Base-by-base conservation (phyloP, 1,140 invertebrate species). In the Theocolax elegans region DNA sequence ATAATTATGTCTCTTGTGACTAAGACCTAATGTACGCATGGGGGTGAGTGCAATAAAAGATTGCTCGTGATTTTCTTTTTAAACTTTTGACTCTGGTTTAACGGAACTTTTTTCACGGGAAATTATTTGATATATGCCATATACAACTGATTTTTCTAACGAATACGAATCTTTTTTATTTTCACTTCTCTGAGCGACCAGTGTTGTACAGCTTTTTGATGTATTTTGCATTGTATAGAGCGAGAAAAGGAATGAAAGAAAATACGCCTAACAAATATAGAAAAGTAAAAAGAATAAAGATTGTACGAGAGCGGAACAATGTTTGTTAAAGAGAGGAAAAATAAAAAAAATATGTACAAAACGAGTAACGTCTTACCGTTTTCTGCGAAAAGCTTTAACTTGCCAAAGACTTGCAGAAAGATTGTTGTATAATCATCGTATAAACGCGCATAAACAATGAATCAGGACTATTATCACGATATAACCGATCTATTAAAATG, bases 361-460 rank as follows among this genome's bases (percentile, higher is more conserved):
- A 59, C 23, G 65, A n/a, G n/a, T 42, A 60, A 25, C 23, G 54
- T 71, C 62, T 71, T 51, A 58, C 44, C 46, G 53, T 63, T 38
- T 71, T 66, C 62, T 65, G 60, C 44, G 40, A 66, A 65, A 71
- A 71, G 69, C 60, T 71, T 71, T 65, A 65, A 71, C 59, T 71
- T 71, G 46, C 69, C 69, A 71, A 71, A 71, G 69, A 71, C 29
- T 59, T 65, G 69, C 69, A 71, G 62, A 71, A 65, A 65, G 12
- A 49, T 64, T 70, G 35, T 63, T 71, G 25, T 71, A 58, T 48
- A 62, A 58, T 58, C 60, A 53, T 53, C n/a, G n/a, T n/a, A n/a
- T n/a, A 40, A 58, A 38, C 48, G 19, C 27, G 25, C 29, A 64
- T 40, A 58, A 15, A 48, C 58, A 10, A 71, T n/a, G n/a, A 63